phyloP scores from a whole-genome alignment of 2,797 vertebrate genomes.

The Microctenopoma stevenorrisi region DNA sequence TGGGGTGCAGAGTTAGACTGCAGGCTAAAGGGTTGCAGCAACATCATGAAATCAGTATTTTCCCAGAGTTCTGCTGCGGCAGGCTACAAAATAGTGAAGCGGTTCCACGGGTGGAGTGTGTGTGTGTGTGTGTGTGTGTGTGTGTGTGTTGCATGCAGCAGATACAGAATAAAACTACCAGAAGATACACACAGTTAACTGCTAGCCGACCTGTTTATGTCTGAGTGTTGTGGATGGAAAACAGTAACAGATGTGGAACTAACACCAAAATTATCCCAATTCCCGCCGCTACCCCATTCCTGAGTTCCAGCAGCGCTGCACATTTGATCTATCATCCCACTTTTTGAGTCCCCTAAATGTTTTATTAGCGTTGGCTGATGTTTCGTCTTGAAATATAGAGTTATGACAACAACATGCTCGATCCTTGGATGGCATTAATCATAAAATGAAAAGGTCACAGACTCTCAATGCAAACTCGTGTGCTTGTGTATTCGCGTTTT shows the following conservation, averaged over 20 bases:
- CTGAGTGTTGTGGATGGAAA: conserved; percentile 39
- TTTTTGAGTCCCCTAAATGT: conserved; percentile 27
- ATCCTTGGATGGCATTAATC: conserved; percentile 7
- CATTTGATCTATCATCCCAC: conserved; percentile 40
- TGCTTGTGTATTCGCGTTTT: background rate
- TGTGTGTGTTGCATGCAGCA: background rate
- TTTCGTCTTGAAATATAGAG: background rate
- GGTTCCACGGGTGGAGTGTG: conserved; percentile 9
- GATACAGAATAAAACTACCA: background rate
- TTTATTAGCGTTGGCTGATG: conserved; percentile 16
- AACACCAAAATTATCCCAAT: conserved; percentile 37
- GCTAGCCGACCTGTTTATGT: conserved; percentile 43
- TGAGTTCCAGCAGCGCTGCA: conserved; percentile 38
- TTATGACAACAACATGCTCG: conserved; percentile 2
- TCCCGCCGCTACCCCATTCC: conserved; percentile 46
- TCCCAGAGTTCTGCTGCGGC: conserved; percentile 64
- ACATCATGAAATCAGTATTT: conserved; percentile 71
- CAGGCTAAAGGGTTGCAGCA: conserved; percentile 63
- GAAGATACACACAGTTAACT: background rate
- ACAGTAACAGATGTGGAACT: conserved; percentile 63
- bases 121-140: conserved; percentile 3
- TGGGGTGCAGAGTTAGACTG: conserved; percentile 35
- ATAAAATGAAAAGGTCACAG: background rate
- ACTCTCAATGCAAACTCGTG: background rate
- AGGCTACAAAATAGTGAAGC: conserved; percentile 16